Evolutionary conservation across 2,888 invertebrate species (phyloP).

Genomic region (Volucella zonaria): DNA sequence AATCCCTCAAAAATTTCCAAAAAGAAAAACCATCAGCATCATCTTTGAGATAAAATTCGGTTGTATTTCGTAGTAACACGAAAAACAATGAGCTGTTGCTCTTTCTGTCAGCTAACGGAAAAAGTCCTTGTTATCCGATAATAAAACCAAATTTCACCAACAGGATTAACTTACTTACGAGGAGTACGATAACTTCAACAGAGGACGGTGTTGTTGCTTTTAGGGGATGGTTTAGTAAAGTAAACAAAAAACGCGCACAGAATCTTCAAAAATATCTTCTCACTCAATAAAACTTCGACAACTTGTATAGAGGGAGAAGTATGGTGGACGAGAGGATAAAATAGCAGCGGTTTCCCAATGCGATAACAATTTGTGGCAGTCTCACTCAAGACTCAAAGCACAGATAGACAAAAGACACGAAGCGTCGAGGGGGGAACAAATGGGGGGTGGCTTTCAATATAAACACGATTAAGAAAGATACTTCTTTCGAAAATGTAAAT

Average conservation of each 20-base stretch:
- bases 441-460: slow-evolving; percentile 42
- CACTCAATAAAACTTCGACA: slow-evolving; percentile 73
- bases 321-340: background rate
- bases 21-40: slow-evolving; percentile 8
- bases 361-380: slow-evolving; percentile 48
- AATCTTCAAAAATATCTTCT: slow-evolving; percentile 59
- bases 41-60: slow-evolving; percentile 7
- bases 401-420: background rate
- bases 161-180: slow-evolving; percentile 69
- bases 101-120: slow-evolving; percentile 16
- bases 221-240: background rate
- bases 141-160: slow-evolving; percentile 73
- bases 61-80: slow-evolving; percentile 1
- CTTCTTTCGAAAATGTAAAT: slow-evolving; percentile 65
- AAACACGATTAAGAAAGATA: slow-evolving; percentile 70
- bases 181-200: slow-evolving; percentile 54
- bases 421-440: slow-evolving; percentile 2
- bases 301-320: slow-evolving; percentile 22
- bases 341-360: slow-evolving; percentile 34
- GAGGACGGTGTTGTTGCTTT: background rate
- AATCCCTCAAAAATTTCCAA: background rate
- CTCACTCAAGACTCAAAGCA: slow-evolving; percentile 7
- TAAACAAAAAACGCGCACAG: background rate
- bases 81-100: slow-evolving; percentile 32
- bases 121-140: slow-evolving; percentile 71